Evolutionary conservation across 2,797 vertebrate species (phyloP), one percentile per base, ranked within the genome.

Genomic region (Siniperca obscura): DNA sequence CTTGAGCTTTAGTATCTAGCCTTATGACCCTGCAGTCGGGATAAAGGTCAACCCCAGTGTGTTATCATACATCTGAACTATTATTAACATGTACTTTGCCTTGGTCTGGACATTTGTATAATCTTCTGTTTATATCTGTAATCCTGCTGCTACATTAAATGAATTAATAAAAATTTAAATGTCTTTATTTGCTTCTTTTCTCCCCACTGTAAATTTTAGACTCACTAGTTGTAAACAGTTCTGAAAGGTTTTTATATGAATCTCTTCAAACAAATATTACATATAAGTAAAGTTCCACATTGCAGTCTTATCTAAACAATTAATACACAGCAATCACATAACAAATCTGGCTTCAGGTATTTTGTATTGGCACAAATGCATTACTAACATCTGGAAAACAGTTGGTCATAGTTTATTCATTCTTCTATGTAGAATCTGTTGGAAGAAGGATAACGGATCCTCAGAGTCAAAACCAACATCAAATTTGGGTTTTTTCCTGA

Each of bases 31-130:
- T 85, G 86, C 91, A 86, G 90, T 90, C 89, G 74, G 90, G 93
- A 94, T 88, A 87, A 92, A 90, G 74, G 92, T 94, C 92, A 93
- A 94, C 86, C 93, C 92, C 90, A 87, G 91, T 84, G 94, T 96
- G 93, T 95, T 93, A 90, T 91, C 90, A 92, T 93, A 93, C 92
- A 93, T 94, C 89, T 94, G 91, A 95, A 94, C 87, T 95, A 95
- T 94, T 93, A 93, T 93, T 94, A 95, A 94, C 92, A 92, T 95
- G 95, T 96, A 93, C 89, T 95, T 96, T 95, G 95, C 94, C 94
- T 96, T 96, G 91, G 91, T 95, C 94, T 94, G 94, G 91, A 95
- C 94, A 95, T 96, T 96, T 96, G 95, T 96, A 95, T 96, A 95
- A 92, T 94, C 94, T 94, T 95, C 92, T 94, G 95, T 95, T 96